Conservation (phyloP, 2,888 invertebrate species). For the Dicranocentrus wangi region DNA sequence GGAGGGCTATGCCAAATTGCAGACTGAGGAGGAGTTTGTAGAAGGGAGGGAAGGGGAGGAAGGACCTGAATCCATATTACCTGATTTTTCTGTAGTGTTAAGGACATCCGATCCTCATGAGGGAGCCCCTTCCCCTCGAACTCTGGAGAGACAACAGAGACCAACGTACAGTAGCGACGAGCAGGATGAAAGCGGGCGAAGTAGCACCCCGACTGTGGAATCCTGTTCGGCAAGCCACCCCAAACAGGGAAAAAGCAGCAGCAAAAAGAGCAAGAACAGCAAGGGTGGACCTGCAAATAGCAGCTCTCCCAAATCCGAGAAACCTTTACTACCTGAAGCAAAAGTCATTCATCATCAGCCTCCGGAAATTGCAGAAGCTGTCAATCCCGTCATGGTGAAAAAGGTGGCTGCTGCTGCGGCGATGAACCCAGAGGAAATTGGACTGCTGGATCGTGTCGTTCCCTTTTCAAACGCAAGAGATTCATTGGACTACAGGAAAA, state of each 20-base stretch:
- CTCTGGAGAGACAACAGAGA: constrained; percentile 42
- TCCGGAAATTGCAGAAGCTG: too few relatives aligned
- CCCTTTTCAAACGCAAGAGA: constrained; percentile 83
- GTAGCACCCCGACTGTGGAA: constrained; percentile 66
- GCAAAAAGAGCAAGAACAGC: neutral
- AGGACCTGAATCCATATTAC: constrained; percentile 75
- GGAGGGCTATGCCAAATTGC: constrained; percentile 68
- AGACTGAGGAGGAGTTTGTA: constrained; percentile 76
- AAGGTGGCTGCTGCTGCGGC: neutral
- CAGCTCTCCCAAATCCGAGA: neutral
- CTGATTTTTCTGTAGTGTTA: constrained; percentile 36
- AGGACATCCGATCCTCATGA: constrained; percentile 20
- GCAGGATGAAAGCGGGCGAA: constrained; percentile 54
- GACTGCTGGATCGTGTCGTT: constrained; percentile 78
- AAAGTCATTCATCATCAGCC: too few relatives aligned
- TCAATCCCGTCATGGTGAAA: constrained; percentile 52
- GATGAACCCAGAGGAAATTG: constrained; percentile 6
- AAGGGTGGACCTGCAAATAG: neutral
- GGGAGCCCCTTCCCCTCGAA: constrained; percentile 31
- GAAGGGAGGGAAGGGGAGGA: constrained; percentile 75
- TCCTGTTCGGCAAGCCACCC: constrained; percentile 30
- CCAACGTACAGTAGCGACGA: constrained; percentile 46
- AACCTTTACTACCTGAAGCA: too few relatives aligned
- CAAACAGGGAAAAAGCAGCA: neutral
- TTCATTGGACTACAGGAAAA: constrained; percentile 78